These are phyloP conservation scores for Diplogasteroides magnus DNA, from an alignment of 1,140 invertebrate genomes.

Conservation along the genomic window DNA sequence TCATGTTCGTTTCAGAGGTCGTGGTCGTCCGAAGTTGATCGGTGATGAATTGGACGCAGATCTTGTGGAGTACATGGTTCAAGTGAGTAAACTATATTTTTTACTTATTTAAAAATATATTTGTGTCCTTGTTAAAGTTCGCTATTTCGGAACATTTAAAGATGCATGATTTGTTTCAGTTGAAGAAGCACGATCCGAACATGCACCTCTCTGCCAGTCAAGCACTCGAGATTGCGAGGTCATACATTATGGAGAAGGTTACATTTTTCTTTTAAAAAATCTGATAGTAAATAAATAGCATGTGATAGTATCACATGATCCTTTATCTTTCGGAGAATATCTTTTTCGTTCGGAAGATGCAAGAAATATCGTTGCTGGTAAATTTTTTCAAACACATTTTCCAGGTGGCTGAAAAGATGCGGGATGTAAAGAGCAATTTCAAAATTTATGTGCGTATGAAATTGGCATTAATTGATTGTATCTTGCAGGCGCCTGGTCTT, in stretches of 20 bases:
- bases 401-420: too few relatives aligned
- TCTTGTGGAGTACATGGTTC: constrained; percentile 51
- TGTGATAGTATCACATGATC: too few relatives aligned
- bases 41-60: constrained; percentile 53
- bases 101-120: too few relatives aligned
- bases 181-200: constrained; percentile 40
- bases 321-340: too few relatives aligned
- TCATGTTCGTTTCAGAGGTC: too few relatives aligned
- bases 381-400: too few relatives aligned
- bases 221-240: constrained; percentile 43
- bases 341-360: too few relatives aligned
- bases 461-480: not conserved
- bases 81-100: constrained; percentile 16
- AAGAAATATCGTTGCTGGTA: too few relatives aligned
- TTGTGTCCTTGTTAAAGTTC: not conserved
- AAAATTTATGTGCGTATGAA: too few relatives aligned
- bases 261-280: not conserved
- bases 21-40: constrained; percentile 52
- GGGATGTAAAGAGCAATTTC: too few relatives aligned
- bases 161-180: too few relatives aligned
- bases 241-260: constrained; percentile 45
- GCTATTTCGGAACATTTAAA: not conserved
- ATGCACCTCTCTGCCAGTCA: constrained; percentile 48
- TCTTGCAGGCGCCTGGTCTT: constrained; percentile 36
- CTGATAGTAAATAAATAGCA: not conserved